Evolutionary conservation across 2,888 invertebrate species (phyloP).

Genomic region (Drosophila pegasa): DNA sequence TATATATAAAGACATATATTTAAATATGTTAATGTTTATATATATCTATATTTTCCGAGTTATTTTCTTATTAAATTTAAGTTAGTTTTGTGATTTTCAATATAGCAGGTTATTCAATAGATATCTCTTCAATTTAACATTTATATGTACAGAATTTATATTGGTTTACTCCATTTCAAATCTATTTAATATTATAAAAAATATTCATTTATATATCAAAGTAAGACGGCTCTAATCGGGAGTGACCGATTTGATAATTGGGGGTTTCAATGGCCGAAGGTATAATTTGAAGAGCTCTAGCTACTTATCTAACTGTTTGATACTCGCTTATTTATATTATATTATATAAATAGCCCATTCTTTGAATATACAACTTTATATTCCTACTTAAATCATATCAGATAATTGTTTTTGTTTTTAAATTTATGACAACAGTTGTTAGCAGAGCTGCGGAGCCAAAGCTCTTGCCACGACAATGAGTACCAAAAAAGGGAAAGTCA

Average conservation of each 20-base stretch:
- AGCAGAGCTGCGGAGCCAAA: conserved; percentile 6
- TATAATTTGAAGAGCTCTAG: no score
- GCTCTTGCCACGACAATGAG: conserved; percentile 9
- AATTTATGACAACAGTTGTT: conserved; percentile 19
- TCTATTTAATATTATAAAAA: no score
- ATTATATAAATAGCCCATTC: not conserved
- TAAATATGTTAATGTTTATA: not conserved
- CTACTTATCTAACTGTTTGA: not conserved
- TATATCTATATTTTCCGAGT: not conserved
- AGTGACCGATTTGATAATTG: no score
- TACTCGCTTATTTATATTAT: not conserved
- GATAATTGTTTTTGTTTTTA: conserved; percentile 5
- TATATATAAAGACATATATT: not conserved
- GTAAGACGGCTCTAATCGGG: no score
- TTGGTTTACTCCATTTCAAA: no score
- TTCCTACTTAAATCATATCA: not conserved
- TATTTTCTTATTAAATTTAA: not conserved
- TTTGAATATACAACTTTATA: not conserved
- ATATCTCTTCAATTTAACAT: no score
- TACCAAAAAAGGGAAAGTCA: conserved; percentile 5
- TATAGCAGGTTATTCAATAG: no score
- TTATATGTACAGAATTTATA: no score
- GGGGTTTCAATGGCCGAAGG: no score
- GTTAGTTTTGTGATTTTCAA: not conserved
- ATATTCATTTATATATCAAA: no score